Evolutionary conservation across 2,113 vertebrate species (phyloP), one percentile per base, ranked within the genome.

Genomic region (Malurus melanocephalus): DNA sequence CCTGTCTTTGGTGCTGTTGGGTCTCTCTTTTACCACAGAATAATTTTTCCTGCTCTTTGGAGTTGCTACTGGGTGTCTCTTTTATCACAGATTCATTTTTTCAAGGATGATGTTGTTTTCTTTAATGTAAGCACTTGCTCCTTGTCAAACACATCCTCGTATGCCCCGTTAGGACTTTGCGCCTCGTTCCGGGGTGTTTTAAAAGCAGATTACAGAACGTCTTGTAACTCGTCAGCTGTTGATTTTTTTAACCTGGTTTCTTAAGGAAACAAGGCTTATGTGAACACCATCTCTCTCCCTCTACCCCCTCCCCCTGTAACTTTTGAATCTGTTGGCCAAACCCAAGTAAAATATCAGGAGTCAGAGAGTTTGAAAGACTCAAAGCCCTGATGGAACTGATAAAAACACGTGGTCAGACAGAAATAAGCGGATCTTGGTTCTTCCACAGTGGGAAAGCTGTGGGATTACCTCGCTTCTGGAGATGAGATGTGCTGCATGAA

Each of bases 171-270:
- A 81, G 88, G 88, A 93, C 90, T 93, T 88, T 45, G 86, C 35
- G 6, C 88, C 71, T 94, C 35, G 5, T 57, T 84, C 88, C 17
- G 3, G 69, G 80, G 61, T 81, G 88, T 69, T 85, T 91, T 23
- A 59, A 73, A 87, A 85, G 88, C 83, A 89, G 42, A 86, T 92
- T 91, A 95, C 82, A 88, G 92, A 91, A 91, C 0, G 86, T 93
- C 93, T 94, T 95, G 68, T 92, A 91, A 79, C 84, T 76, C 6
- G 0, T 93, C 89, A 82, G 76, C 80, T 90, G 68, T 49, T 76
- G 78, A 6, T 11, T 79, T 87, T 57, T 80, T 88, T 94, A 92
- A 88, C 95, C 92, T 90, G 51, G 49, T 95, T 95, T 94, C 90
- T 73, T 92, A 46, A 90, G 88, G 83, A 86, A 92, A 77, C 40